These are phyloP conservation scores for Anthophora plumipes DNA, from an alignment of 2,888 invertebrate genomes.

Conservation along the genomic window DNA sequence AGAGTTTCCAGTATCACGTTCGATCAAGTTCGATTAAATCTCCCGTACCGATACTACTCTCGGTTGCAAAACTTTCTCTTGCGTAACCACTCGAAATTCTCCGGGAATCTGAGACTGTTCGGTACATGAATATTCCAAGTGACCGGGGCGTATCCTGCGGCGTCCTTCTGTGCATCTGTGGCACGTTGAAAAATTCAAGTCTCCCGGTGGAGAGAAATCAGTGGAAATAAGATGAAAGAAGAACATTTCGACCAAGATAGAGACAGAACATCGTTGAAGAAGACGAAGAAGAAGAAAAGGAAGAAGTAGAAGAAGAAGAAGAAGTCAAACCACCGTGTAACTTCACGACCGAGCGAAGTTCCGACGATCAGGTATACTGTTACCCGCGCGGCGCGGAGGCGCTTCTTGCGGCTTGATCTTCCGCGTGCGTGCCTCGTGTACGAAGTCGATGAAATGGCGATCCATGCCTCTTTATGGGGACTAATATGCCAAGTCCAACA, in stretches of 20 bases:
- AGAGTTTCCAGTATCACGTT: slow-evolving; percentile 21
- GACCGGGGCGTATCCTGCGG: background rate
- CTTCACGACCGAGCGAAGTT: slow-evolving; percentile 40
- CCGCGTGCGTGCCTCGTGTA: slow-evolving; percentile 70
- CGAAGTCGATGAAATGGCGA: slow-evolving; percentile 65
- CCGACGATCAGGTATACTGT: slow-evolving; percentile 54
- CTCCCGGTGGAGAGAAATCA: background rate
- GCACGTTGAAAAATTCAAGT: background rate
- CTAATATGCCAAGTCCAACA: slow-evolving; percentile 65
- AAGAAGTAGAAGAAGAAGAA: background rate
- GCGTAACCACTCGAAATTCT: slow-evolving; percentile 3
- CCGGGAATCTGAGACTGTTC: background rate
- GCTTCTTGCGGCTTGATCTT: slow-evolving; percentile 68
- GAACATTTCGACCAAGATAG: slow-evolving; percentile 8
- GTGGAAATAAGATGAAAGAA: background rate
- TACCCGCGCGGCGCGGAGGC: slow-evolving; percentile 33
- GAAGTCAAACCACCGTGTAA: slow-evolving; percentile 27
- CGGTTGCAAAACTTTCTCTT: background rate
- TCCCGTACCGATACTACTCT: background rate
- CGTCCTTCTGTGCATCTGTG: background rate
- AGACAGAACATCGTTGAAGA: no score
- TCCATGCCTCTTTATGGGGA: slow-evolving; percentile 68
- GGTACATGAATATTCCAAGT: background rate
- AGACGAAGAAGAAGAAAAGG: background rate
- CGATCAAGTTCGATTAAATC: slow-evolving; percentile 1